Evolutionary conservation across 2,113 vertebrate species (phyloP), one percentile per base, ranked within the genome.

Genomic region (Anhinga rufa): DNA sequence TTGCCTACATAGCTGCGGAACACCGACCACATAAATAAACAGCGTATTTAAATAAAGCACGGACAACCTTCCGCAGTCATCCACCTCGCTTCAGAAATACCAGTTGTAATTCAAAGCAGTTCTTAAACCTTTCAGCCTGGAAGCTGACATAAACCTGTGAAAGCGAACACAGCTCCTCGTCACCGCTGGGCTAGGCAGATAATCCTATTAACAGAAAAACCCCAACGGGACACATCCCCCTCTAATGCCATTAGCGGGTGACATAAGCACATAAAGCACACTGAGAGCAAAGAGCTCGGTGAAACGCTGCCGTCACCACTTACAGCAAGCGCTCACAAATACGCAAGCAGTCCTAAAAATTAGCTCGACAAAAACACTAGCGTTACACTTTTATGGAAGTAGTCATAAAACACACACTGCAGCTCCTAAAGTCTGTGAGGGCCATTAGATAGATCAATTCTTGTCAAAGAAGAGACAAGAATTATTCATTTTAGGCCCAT

Each of bases 71-170:
- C 2, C 48, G 60, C 55, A 34, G 42, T 7, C 48, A 34, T 7
- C 52, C 8, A 70, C 17, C 38, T 28, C 55, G 2, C 61, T 49
- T 32, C 61, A 72, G 82, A 24, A 88, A 38, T 2, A 52, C 8
- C 49, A 32, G 42, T 6, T 64, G 29, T 4, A 72, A 52, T 7
- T 17, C 88, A 57, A 13, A 93, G 90, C 85, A 19, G 22, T 25
- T 64, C 82, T 66, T 85, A 76, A 86, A 61, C 20, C 66, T 42
- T 57, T 28, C 71, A 40, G 81, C 44, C 66, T 17, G 14, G 10
- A 62, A 90, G 79, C 92, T 69, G 82, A 49, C 75, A 65, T 69
- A 65, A 94, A 70, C 79, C 79, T 49, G 76, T 76, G 92, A 92
- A 88, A 95, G 88, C 1, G 62, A 92, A 29, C 90, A 22, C 57